These are phyloP conservation scores for Ametastegia equiseti DNA, from an alignment of 2,888 invertebrate genomes.

Conservation along the genomic window DNA sequence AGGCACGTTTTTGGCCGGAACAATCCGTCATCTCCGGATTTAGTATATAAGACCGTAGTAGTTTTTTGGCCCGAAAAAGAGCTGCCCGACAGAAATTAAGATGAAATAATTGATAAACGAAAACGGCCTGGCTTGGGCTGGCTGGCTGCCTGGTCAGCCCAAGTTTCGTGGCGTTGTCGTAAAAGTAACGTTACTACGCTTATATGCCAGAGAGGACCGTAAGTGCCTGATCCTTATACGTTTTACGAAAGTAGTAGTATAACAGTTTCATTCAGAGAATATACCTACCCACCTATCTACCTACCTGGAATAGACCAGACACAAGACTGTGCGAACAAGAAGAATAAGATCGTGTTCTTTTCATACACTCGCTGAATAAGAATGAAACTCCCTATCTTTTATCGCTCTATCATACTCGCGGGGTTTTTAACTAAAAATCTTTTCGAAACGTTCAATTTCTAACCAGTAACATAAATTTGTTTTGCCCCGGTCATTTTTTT, in stretches of 20 bases:
- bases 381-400: neutral
- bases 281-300: no score
- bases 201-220: neutral
- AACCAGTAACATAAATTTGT: no score
- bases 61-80: neutral
- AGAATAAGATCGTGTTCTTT: neutral
- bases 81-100: conserved; percentile 7
- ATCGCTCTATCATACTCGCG: no score
- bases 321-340: neutral
- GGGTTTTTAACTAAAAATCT: no score
- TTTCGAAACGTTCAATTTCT: no score
- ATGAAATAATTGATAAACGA: conserved; percentile 29
- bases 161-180: conserved; percentile 6
- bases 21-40: conserved; percentile 38
- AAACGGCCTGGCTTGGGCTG: no score
- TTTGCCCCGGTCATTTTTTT: no score
- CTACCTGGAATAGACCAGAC: neutral
- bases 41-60: conserved; percentile 9
- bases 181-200: conserved; percentile 13
- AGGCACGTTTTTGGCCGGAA: conserved; percentile 24
- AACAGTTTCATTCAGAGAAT: conserved; percentile 23
- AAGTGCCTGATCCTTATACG: neutral
- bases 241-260: neutral
- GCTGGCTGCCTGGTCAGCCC: no score
- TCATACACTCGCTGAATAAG: neutral